phyloP scores from a whole-genome alignment of 2,113 vertebrate species.

The Tor tambroides region DNA sequence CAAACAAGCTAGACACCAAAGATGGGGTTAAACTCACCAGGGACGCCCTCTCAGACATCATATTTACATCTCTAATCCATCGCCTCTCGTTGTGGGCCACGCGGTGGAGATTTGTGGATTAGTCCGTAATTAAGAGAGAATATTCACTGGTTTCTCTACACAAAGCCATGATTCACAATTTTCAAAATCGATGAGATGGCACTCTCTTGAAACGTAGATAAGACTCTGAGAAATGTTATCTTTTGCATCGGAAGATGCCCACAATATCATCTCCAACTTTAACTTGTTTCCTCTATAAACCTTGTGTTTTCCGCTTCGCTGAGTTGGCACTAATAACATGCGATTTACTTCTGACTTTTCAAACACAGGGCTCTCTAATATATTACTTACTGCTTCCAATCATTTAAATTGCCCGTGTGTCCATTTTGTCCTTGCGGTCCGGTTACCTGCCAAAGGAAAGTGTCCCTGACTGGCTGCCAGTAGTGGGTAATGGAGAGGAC shows the following conservation, averaged over 20 bases:
- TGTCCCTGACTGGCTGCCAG: slow-evolving; percentile 69
- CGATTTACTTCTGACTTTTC: slow-evolving; percentile 54
- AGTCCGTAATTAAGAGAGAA: slow-evolving; percentile 19
- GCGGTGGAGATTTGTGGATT: slow-evolving; percentile 28
- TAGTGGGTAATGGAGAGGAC: slow-evolving; percentile 57
- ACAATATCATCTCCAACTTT: slow-evolving; percentile 4
- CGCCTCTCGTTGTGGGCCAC: not conserved
- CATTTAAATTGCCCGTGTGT: slow-evolving; percentile 67
- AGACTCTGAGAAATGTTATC: not conserved
- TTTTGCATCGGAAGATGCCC: not conserved
- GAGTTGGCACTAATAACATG: slow-evolving; percentile 45
- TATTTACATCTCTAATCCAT: slow-evolving; percentile 58
- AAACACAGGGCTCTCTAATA: slow-evolving; percentile 56
- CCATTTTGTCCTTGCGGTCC: slow-evolving; percentile 62
- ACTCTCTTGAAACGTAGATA: not conserved
- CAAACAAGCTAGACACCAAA: slow-evolving; percentile 43
- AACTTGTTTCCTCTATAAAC: slow-evolving; percentile 6
- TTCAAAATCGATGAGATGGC: not conserved
- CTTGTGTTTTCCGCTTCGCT: slow-evolving; percentile 16
- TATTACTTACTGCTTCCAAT: slow-evolving; percentile 67
- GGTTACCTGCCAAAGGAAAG: slow-evolving; percentile 61
- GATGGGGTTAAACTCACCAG: slow-evolving; percentile 36
- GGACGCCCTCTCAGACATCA: slow-evolving; percentile 43
- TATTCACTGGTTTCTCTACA: slow-evolving; percentile 2
- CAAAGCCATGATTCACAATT: not conserved